Evolutionary conservation across 2,888 invertebrate genomes (phyloP).

Genomic region (Nyleta sp.): DNA sequence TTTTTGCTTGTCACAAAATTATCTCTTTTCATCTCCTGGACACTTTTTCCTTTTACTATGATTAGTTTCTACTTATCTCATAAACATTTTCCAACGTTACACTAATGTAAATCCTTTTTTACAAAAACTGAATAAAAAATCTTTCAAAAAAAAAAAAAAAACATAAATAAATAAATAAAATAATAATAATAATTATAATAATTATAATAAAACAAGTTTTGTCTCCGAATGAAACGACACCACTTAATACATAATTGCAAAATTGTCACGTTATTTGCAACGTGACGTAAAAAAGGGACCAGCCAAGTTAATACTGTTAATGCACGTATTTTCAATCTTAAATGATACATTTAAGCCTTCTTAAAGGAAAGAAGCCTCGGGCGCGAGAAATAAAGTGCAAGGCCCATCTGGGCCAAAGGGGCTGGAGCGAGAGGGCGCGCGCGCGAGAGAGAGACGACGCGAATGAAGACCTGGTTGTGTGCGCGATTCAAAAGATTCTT

Average conservation of each 20-base stretch:
- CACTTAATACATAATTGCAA: conserved; percentile 1
- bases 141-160: too few relatives aligned
- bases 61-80: too few relatives aligned
- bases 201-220: too few relatives aligned
- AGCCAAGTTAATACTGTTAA: conserved; percentile 23
- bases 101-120: too few relatives aligned
- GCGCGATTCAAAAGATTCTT: conserved; percentile 76
- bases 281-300: neutral
- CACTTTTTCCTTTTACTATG: too few relatives aligned
- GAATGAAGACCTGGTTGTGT: conserved; percentile 64
- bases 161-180: too few relatives aligned
- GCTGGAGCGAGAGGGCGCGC: conserved; percentile 5
- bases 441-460: neutral
- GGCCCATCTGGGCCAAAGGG: conserved; percentile 24
- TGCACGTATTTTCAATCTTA: conserved; percentile 36
- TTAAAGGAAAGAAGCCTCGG: conserved; percentile 33
- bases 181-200: too few relatives aligned
- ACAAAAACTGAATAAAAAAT: too few relatives aligned
- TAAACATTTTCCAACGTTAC: too few relatives aligned
- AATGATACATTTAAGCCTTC: conserved; percentile 13
- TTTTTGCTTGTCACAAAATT: too few relatives aligned
- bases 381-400: conserved; percentile 32
- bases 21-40: too few relatives aligned
- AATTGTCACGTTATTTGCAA: conserved; percentile 34
- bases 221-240: too few relatives aligned